Percentiles rank a stretch among this genome's conserved stretches.
Conservation (phyloP, 2,113 vertebrate species). For the Rhea pennata region DNA sequence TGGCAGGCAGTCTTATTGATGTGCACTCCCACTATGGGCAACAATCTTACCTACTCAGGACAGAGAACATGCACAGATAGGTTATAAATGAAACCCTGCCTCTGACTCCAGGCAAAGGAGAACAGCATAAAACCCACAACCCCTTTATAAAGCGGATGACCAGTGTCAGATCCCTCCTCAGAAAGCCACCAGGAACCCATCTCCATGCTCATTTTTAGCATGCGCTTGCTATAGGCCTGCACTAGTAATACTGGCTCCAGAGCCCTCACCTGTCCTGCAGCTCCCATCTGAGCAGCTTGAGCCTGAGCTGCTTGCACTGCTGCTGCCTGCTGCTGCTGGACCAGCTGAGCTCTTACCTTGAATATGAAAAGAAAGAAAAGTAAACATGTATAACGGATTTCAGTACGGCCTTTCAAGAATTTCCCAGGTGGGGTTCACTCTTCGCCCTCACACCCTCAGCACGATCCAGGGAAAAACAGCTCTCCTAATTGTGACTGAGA, state of each 20-base stretch:
- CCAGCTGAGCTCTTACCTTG: constrained; percentile 78
- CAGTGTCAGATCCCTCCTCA: background rate
- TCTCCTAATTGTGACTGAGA: background rate
- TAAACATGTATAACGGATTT: background rate
- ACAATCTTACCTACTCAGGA: background rate
- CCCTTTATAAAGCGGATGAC: background rate
- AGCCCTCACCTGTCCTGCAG: constrained; percentile 87
- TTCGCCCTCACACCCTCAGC: background rate
- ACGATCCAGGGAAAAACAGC: background rate
- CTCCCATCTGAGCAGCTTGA: constrained; percentile 80
- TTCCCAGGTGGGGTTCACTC: background rate
- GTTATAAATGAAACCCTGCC: constrained; percentile 33
- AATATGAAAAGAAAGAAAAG: background rate
- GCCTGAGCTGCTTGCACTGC: constrained; percentile 70
- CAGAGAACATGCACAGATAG: constrained; percentile 28
- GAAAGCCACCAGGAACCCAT: constrained; percentile 8
- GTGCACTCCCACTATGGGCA: constrained; percentile 29
- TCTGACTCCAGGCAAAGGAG: constrained; percentile 13
- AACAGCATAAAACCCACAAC: background rate
- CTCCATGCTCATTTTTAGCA: constrained; percentile 63
- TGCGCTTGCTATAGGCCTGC: constrained; percentile 52
- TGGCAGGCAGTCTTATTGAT: background rate
- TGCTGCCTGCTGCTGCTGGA: constrained; percentile 73
- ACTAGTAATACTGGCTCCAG: background rate
- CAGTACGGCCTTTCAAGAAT: background rate